phyloP scores from a whole-genome alignment of 2,113 vertebrate species.

The Rhabdornis inornatus region DNA sequence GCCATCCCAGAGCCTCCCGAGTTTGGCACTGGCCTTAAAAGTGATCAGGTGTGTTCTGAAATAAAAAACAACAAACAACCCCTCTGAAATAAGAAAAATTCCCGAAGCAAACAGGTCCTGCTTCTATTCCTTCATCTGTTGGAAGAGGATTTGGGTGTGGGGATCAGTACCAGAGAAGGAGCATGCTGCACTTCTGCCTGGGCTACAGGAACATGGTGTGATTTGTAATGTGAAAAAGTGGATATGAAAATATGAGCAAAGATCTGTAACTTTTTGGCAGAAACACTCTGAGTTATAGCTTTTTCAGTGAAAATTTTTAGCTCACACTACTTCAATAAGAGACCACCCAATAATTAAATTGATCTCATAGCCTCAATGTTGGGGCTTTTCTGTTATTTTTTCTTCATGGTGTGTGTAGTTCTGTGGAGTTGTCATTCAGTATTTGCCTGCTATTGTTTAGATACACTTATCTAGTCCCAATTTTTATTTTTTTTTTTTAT shows the following conservation, averaged over 20 bases:
- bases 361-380: fast-evolving
- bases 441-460: neutral
- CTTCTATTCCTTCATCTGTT: neutral
- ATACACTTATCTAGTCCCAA: neutral
- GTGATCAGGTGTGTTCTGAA: neutral
- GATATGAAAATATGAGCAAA: fast-evolving
- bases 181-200: neutral
- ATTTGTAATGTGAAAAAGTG: neutral
- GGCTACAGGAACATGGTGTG: fast-evolving
- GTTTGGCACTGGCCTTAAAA: neutral
- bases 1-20: neutral
- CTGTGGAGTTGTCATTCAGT: neutral
- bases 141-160: neutral
- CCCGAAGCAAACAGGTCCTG: neutral
- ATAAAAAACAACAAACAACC: neutral
- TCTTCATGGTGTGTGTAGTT: neutral
- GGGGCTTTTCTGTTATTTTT: neutral
- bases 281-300: neutral
- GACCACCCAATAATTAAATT: fast-evolving
- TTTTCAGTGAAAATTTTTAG: neutral
- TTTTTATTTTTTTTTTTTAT: neutral
- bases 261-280: neutral
- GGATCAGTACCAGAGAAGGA: neutral
- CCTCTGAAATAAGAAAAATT: neutral
- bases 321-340: neutral